Conservation (phyloP, 2,113 vertebrate species). For the Hystrix cristata region DNA sequence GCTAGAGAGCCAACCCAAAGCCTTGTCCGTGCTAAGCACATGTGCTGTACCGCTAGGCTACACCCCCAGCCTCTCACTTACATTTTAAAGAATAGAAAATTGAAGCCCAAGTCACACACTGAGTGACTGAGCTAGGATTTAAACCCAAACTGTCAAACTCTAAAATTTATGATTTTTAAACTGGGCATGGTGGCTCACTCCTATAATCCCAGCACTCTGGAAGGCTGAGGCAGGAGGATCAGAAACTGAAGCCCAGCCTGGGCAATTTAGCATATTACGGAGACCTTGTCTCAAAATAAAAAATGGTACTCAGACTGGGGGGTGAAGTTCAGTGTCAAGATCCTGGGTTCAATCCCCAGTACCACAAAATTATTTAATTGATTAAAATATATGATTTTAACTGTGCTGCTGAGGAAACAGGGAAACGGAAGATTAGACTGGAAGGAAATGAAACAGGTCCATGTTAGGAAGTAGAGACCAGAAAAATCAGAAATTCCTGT, state of each 20-base stretch:
- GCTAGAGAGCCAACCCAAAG: neutral
- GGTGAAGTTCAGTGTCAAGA: neutral
- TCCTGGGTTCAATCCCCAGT: neutral
- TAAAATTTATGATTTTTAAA: neutral
- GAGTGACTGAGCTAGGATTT: neutral
- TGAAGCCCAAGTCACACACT: neutral
- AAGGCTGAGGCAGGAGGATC: neutral
- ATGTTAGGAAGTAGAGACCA: neutral
- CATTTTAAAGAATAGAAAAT: constrained; percentile 41
- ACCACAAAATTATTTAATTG: neutral
- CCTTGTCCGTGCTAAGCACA: neutral
- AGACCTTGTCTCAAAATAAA: neutral
- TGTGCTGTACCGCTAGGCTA: neutral
- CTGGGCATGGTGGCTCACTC: neutral
- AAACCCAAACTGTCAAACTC: neutral
- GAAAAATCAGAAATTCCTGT: constrained; percentile 42
- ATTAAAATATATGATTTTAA: neutral
- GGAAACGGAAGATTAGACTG: neutral
- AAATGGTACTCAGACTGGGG: neutral
- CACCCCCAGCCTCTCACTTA: neutral
- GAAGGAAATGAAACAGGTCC: constrained; percentile 28
- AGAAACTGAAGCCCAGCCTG: neutral
- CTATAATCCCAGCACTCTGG: neutral
- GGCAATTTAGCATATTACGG: neutral
- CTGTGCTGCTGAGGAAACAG: neutral